phyloP scores from a whole-genome alignment of 2,888 invertebrate species.

The Eupeodes luniger region DNA sequence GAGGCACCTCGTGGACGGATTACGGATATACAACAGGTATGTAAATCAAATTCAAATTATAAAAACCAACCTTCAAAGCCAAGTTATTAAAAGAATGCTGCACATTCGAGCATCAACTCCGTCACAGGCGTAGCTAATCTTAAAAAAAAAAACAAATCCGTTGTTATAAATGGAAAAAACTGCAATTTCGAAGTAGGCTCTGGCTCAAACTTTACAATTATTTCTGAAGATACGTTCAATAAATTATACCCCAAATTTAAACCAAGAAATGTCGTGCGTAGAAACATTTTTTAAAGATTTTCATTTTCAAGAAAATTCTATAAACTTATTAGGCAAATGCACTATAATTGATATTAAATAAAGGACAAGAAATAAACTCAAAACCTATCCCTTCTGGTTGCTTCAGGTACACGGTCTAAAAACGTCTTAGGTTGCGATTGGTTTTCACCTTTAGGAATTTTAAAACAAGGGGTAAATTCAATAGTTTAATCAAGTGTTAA shows the following conservation, averaged over 20 bases:
- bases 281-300: conserved; percentile 30
- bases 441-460: conserved; percentile 62
- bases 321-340: neutral
- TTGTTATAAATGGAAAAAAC: no score
- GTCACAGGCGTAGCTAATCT: no score
- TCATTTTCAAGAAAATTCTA: conserved; percentile 30
- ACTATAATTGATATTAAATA: conserved; percentile 27
- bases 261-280: conserved; percentile 6
- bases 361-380: conserved; percentile 18
- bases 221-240: conserved; percentile 26
- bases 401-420: conserved; percentile 34
- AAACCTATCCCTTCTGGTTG: conserved; percentile 54
- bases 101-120: no score
- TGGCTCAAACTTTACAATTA: no score
- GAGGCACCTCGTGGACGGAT: neutral
- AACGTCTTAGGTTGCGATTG: conserved; percentile 47
- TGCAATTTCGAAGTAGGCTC: no score
- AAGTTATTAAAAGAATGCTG: no score
- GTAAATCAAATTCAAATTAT: no score
- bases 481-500: conserved; percentile 40
- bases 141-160: no score
- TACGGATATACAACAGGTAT: neutral
- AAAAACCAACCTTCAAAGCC: no score
- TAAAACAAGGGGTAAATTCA: conserved; percentile 57
- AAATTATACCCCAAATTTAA: conserved; percentile 7